phyloP scores from a whole-genome alignment of 2,888 invertebrate species.

The Actias luna region DNA sequence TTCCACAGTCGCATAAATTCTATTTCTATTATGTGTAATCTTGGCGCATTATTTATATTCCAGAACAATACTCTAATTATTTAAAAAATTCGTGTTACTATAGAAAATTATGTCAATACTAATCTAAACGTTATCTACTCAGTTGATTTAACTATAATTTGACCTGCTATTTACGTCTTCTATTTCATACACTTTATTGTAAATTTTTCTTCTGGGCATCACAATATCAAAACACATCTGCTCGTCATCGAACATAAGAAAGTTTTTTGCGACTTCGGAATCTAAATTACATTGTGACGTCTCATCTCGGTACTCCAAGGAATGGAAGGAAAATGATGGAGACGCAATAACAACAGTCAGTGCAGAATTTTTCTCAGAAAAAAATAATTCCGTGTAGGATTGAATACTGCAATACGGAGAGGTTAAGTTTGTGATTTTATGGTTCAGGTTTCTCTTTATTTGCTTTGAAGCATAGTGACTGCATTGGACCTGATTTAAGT shows the following conservation, averaged over 20 bases:
- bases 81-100: neutral
- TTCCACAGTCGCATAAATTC: no score
- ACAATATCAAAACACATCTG: slow-evolving; percentile 45
- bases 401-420: slow-evolving; percentile 45
- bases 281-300: slow-evolving; percentile 66
- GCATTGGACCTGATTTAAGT: neutral
- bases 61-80: neutral
- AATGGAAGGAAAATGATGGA: slow-evolving; percentile 35
- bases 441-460: no score
- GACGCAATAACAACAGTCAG: slow-evolving; percentile 38
- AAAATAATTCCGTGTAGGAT: slow-evolving; percentile 48
- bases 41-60: neutral
- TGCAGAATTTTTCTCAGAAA: slow-evolving; percentile 40
- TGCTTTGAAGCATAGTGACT: no score
- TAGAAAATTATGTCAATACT: neutral
- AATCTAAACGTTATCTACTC: neutral
- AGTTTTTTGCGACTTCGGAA: slow-evolving; percentile 54
- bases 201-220: slow-evolving; percentile 43
- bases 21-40: no score
- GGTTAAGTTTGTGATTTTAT: neutral
- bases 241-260: slow-evolving; percentile 67
- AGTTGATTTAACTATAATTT: neutral
- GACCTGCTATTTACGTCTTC: slow-evolving; percentile 71
- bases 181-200: slow-evolving; percentile 58
- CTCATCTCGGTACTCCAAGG: slow-evolving; percentile 47